Evolutionary conservation across 2,113 vertebrate genomes (phyloP).

Genomic region (Sebastes schlegelii): DNA sequence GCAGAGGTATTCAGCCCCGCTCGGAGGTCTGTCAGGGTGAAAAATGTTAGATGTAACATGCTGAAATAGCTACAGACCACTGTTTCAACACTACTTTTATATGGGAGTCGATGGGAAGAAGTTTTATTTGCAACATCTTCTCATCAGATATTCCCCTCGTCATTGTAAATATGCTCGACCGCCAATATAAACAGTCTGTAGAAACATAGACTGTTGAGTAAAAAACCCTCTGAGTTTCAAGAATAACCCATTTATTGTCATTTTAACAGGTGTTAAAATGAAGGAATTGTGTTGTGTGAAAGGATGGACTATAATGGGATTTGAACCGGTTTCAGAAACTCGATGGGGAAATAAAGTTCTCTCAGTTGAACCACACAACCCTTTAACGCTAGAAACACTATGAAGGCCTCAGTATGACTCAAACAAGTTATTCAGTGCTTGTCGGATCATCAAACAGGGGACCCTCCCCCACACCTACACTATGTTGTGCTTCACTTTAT

Average conservation of each 20-base stretch:
- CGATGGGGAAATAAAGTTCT: neutral
- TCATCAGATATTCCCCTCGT: constrained; percentile 49
- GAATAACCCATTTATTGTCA: neutral
- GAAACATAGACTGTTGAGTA: constrained; percentile 43
- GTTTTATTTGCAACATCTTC: constrained; percentile 36
- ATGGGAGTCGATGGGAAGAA: constrained; percentile 26
- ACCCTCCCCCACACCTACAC: too few species aligned
- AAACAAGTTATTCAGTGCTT: neutral
- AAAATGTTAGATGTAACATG: constrained; percentile 34
- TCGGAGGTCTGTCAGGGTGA: constrained; percentile 50
- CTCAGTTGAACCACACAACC: neutral
- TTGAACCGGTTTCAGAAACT: constrained; percentile 29
- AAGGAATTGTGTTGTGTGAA: constrained; percentile 15
- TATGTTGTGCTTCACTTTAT: neutral
- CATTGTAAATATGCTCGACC: constrained; percentile 41
- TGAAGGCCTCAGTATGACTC: neutral
- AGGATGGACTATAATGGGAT: constrained; percentile 4
- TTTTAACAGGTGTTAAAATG: constrained; percentile 30
- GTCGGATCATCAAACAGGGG: neutral
- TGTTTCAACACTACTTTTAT: constrained; percentile 35
- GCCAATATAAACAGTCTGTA: constrained; percentile 56
- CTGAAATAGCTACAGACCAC: constrained; percentile 31
- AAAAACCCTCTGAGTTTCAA: constrained; percentile 14
- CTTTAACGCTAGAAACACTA: neutral
- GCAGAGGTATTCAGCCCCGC: constrained; percentile 38